phyloP scores from a whole-genome alignment of 2,888 invertebrate species.

The Lypha dubia region DNA sequence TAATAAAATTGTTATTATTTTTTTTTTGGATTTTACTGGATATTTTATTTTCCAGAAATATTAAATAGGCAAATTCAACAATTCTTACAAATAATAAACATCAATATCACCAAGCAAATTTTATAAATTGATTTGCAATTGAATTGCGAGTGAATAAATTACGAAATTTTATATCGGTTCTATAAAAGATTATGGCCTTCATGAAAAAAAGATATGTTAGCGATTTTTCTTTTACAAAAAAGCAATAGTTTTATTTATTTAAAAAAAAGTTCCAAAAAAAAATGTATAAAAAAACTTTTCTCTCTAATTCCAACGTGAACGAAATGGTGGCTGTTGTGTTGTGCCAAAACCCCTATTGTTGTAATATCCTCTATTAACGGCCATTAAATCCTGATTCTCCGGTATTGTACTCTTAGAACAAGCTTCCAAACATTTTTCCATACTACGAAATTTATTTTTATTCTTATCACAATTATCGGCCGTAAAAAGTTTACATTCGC shows the following conservation, averaged over 20 bases:
- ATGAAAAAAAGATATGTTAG: too few relatives aligned
- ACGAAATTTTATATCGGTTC: too few relatives aligned
- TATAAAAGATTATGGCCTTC: too few relatives aligned
- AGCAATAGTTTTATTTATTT: not conserved
- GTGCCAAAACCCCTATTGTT: not conserved
- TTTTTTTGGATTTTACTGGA: too few relatives aligned
- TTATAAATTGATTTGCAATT: too few relatives aligned
- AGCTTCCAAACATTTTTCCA: slow-evolving; percentile 77
- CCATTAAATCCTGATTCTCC: not conserved
- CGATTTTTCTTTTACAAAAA: not conserved
- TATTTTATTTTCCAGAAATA: too few relatives aligned
- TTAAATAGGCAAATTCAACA: too few relatives aligned
- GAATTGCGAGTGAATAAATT: too few relatives aligned
- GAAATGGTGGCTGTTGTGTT: slow-evolving; percentile 22
- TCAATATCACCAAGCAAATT: too few relatives aligned
- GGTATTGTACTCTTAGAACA: slow-evolving; percentile 61
- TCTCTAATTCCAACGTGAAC: slow-evolving; percentile 41
- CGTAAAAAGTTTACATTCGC: slow-evolving; percentile 79
- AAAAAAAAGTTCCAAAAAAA: slow-evolving; percentile 11
- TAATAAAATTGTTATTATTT: too few relatives aligned
- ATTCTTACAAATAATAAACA: too few relatives aligned
- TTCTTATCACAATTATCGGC: slow-evolving; percentile 79
- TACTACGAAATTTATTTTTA: slow-evolving; percentile 77
- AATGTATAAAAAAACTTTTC: not conserved
- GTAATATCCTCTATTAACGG: slow-evolving; percentile 18